Percentiles rank a stretch among this genome's conserved stretches.
Conservation (phyloP, 1,140 invertebrate genomes). For the fruit fly (Drosophila melanogaster) region Release_6_plus_ISO1_MT NT_033779.5:5287501-5288000, state of each 20-base stretch:
- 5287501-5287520: slow-evolving; percentile 3
- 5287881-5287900: slow-evolving; percentile 41
- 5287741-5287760: background rate
- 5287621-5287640: slow-evolving; percentile 21
- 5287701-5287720: too few species aligned
- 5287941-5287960: slow-evolving; percentile 6
- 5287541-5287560: slow-evolving; percentile 53
- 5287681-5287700: background rate
- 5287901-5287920: slow-evolving; percentile 34
- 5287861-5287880: slow-evolving; percentile 25
- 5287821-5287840: too few species aligned
- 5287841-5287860: background rate
- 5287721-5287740: slow-evolving; percentile 13
- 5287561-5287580: slow-evolving; percentile 64
- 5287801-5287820: too few species aligned
- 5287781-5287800: too few species aligned
- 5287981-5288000: slow-evolving; percentile 7
- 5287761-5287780: too few species aligned
- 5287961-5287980: slow-evolving; percentile 13
- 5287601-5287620: slow-evolving; percentile 14
- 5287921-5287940: slow-evolving; percentile 12
- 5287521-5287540: slow-evolving; percentile 39
- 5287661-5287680: background rate
- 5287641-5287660: slow-evolving; percentile 31
- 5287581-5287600: slow-evolving; percentile 48